Conservation (phyloP, 2,888 invertebrate species). For the Diplolepis rosae region DNA sequence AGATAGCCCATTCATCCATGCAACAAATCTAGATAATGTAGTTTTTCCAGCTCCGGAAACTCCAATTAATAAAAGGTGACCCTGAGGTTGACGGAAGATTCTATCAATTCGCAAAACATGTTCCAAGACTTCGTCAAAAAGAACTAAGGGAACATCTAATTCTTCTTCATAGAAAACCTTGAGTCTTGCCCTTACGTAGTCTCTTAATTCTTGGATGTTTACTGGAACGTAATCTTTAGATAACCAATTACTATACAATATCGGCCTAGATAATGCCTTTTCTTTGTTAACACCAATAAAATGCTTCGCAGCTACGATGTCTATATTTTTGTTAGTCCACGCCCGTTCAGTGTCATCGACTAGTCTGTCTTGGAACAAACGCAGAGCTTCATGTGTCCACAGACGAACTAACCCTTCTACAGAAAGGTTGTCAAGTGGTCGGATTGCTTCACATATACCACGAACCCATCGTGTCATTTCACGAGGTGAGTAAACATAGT, state of each 20-base stretch:
- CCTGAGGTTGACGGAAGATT: conserved; percentile 99
- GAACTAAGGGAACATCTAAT: conserved; percentile 96
- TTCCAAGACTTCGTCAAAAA: conserved; percentile 99
- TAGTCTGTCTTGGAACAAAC: conserved; percentile 96
- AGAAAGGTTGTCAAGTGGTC: conserved; percentile 92
- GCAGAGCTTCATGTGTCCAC: conserved; percentile 99
- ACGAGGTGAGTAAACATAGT: conserved; percentile 98
- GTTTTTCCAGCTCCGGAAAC: conserved; percentile 99
- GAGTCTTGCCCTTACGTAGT: conserved; percentile 96
- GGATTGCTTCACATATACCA: conserved; percentile 98
- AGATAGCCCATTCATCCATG: conserved; percentile 99
- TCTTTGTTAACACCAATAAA: conserved; percentile 93
- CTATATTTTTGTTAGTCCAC: conserved; percentile 99
- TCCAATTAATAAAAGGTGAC: conserved; percentile 97
- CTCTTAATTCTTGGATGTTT: conserved; percentile 93
- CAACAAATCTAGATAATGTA: conserved; percentile 98
- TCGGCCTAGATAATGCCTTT: conserved; percentile 92
- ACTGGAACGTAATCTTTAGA: conserved; percentile 99
- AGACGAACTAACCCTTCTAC: conserved; percentile 97
- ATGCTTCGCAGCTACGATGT: conserved; percentile 92
- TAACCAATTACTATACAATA: conserved; percentile 99
- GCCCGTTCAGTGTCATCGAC: conserved; percentile 95
- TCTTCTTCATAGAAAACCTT: conserved; percentile 99
- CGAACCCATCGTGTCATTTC: conserved; percentile 99
- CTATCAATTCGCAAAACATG: conserved; percentile 98